These are phyloP conservation scores for Archaeoteleia sp. DNA, from an alignment of 2,888 invertebrate genomes.

Conservation along the genomic window DNA sequence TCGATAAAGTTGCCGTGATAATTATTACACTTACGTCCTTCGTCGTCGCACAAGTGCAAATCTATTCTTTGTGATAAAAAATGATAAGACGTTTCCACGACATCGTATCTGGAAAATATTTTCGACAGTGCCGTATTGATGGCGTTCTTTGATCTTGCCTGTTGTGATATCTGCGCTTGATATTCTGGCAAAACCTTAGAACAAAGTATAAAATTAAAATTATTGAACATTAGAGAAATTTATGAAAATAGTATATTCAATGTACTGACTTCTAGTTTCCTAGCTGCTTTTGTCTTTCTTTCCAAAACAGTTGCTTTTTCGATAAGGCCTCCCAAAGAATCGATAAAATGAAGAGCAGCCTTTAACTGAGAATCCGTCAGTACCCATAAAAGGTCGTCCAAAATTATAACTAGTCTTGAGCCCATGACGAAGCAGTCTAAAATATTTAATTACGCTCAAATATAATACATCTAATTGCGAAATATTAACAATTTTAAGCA, in stretches of 20 bases:
- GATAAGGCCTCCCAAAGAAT: constrained; percentile 88
- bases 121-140: constrained; percentile 75
- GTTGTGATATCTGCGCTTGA: constrained; percentile 82
- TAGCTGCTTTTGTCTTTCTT: constrained; percentile 87
- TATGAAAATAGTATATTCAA: too few relatives aligned
- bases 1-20: too few relatives aligned
- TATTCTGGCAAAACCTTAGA: constrained; percentile 85
- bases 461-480: too few relatives aligned
- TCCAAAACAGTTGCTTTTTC: constrained; percentile 87
- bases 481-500: too few relatives aligned
- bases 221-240: too few relatives aligned
- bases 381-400: constrained; percentile 98
- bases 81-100: constrained; percentile 98
- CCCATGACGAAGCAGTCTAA: constrained; percentile 95
- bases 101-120: constrained; percentile 91
- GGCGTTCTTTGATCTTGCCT: constrained; percentile 75
- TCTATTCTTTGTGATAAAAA: constrained; percentile 94
- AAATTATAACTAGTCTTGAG: constrained; percentile 91
- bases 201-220: too few relatives aligned
- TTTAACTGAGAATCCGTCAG: constrained; percentile 96
- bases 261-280: constrained; percentile 85
- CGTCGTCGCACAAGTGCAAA: constrained; percentile 97
- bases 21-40: constrained; percentile 87
- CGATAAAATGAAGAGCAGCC: constrained; percentile 92
- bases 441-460: too few relatives aligned